These are phyloP conservation scores for Rhimphoctona megacephalus DNA, from an alignment of 2,888 invertebrate genomes.

Conservation along the genomic window DNA sequence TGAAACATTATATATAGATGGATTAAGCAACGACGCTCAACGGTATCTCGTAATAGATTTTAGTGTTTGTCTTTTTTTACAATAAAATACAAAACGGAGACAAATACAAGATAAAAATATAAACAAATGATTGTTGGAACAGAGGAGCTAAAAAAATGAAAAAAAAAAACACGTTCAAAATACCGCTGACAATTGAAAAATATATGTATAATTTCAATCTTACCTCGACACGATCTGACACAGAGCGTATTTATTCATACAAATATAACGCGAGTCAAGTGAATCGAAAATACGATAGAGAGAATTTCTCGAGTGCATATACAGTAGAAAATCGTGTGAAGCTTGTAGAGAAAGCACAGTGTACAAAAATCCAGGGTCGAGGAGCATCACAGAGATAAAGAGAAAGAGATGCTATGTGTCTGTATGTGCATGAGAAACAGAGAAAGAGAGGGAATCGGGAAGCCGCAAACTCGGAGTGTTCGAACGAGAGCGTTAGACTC, in stretches of 20 bases:
- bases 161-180: no score
- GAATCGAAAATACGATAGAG: constrained; percentile 56
- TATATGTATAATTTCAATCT: background rate
- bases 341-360: constrained; percentile 31
- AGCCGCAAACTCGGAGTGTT: constrained; percentile 42
- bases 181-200: background rate
- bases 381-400: constrained; percentile 21
- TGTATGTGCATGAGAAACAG: background rate
- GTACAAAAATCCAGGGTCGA: constrained; percentile 35
- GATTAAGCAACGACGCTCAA: background rate
- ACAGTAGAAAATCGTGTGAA: constrained; percentile 32
- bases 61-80: background rate
- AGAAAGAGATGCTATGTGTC: constrained; percentile 1
- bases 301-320: constrained; percentile 14
- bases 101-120: no score
- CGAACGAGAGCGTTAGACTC: constrained; percentile 61
- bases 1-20: background rate
- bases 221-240: background rate
- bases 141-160: background rate
- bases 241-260: constrained; percentile 54
- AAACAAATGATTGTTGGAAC: background rate
- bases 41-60: background rate
- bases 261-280: constrained; percentile 42
- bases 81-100: background rate
- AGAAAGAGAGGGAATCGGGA: constrained; percentile 8